Conservation (phyloP, 2,797 vertebrate species). For the Notoglanidium macrostoma region DNA sequence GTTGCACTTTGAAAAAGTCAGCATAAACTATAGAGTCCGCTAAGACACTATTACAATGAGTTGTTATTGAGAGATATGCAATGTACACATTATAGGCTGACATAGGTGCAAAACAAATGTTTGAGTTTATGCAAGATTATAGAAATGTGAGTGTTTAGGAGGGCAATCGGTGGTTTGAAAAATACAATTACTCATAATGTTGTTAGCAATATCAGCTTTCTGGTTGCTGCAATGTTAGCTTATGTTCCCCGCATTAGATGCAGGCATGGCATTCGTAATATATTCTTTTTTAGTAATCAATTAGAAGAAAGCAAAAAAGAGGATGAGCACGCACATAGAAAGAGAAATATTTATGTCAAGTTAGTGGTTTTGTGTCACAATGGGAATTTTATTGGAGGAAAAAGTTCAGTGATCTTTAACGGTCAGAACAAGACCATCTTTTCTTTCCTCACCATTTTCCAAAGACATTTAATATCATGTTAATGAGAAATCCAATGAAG, state of each 20-base stretch:
- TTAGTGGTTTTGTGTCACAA: not conserved
- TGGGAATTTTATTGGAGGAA: not conserved
- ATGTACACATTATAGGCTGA: not conserved
- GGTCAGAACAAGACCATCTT: not conserved
- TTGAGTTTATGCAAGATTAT: not conserved
- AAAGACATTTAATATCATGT: not conserved
- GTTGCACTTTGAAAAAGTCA: not conserved
- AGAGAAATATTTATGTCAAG: not conserved
- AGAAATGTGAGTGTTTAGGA: not conserved
- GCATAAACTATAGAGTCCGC: not conserved
- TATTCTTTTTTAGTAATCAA: not conserved
- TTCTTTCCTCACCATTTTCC: not conserved
- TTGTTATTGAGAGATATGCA: not conserved
- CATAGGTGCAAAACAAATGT: not conserved
- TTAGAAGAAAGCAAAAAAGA: not conserved
- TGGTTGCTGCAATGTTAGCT: not conserved
- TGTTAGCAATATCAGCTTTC: too few species aligned
- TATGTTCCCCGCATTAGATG: not conserved
- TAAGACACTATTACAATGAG: not conserved
- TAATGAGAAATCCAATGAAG: not conserved
- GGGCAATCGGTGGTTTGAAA: not conserved
- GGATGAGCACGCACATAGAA: not conserved
- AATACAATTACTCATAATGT: not conserved
- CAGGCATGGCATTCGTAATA: not conserved
- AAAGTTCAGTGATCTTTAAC: not conserved